Base-by-base conservation (phyloP, 2,888 invertebrate genomes). In the Pollenia angustigena region DNA sequence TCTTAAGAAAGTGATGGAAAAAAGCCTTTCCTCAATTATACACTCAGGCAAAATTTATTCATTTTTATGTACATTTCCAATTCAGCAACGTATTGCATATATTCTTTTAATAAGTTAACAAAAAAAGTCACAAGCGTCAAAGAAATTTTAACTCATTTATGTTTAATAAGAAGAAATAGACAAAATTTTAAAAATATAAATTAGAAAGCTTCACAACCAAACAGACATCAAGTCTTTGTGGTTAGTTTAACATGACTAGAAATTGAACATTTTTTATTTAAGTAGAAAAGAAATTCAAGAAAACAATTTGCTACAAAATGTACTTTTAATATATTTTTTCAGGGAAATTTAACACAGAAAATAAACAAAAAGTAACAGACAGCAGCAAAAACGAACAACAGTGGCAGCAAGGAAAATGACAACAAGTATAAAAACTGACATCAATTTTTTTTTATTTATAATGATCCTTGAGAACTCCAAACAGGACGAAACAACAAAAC, bases 221-320 rank as follows among this genome's bases (percentile, higher is more conserved):
- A 74, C 40, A 42, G 62, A 75, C 75, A 75, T 64, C 68, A 68
- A 56, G 7, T 50, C 46, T 69, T 79, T 79, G 58, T 69, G 78
- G 56, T 58, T 68, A 68, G 48, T 60, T 58, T 42, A 68, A 79
- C 58, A 46, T 60, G 12, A 60, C 40, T 68, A 58, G 48, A 60
- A 32, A 64, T 16, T 32, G 16, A 66, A 56, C n/a, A 23, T 54
- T 66, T 54, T 56, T n/a, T 56, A 54, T 52, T 0, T 4, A 32
- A 11, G 12, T 58, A 58, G 14, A 32, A 11, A 54, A 52, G 44
- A 58, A 46, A 46, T 23, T 7, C 2, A 48, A 32, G 52, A 69
- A 48, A 44, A 62, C 40, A 62, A 62, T 62, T 75, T 75, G 48
- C 48, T 62, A 50, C n/a, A 50, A 75, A 60, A 62, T 58, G 32